Percentiles rank a stretch among this genome's conserved stretches.
These are phyloP conservation scores for Coregonus sp. DNA, from an alignment of 2,797 vertebrate species.

Conservation along the genomic window DNA sequence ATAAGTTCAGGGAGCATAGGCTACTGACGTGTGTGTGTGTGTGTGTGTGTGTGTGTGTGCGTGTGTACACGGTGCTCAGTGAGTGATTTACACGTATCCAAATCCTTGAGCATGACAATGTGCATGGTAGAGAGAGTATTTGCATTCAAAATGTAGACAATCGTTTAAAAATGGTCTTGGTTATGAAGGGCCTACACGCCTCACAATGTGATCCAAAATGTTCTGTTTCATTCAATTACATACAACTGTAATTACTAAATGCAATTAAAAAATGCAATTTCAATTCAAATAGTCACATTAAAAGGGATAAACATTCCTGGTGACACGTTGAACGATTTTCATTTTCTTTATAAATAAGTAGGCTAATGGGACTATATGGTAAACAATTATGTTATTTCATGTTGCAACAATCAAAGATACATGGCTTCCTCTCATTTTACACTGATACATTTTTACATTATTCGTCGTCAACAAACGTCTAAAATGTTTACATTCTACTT, in stretches of 20 bases:
- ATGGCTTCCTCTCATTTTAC: slow-evolving; percentile 65
- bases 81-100: slow-evolving; percentile 13
- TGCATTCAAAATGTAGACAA: slow-evolving; percentile 1
- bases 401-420: slow-evolving; percentile 61
- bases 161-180: neutral
- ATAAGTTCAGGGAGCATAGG: slow-evolving; percentile 34
- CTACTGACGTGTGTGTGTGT: slow-evolving; percentile 9
- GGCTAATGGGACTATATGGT: slow-evolving; percentile 19
- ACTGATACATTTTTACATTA: slow-evolving; percentile 66
- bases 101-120: neutral
- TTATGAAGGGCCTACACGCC: slow-evolving; percentile 27
- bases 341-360: too few relatives aligned
- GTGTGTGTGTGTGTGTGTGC: slow-evolving; percentile 14
- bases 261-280: neutral
- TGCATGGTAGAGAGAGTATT: neutral
- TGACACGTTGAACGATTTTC: too few relatives aligned
- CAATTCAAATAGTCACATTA: neutral
- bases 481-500: slow-evolving; percentile 65
- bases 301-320: too few relatives aligned
- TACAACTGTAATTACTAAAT: neutral
- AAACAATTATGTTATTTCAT: slow-evolving; percentile 65
- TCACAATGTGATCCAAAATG: neutral
- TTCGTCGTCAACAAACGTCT: slow-evolving; percentile 64
- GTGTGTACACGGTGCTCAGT: slow-evolving; percentile 15
- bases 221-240: neutral